phyloP scores from a whole-genome alignment of 2,888 invertebrate species.

The Noctua janthe region DNA sequence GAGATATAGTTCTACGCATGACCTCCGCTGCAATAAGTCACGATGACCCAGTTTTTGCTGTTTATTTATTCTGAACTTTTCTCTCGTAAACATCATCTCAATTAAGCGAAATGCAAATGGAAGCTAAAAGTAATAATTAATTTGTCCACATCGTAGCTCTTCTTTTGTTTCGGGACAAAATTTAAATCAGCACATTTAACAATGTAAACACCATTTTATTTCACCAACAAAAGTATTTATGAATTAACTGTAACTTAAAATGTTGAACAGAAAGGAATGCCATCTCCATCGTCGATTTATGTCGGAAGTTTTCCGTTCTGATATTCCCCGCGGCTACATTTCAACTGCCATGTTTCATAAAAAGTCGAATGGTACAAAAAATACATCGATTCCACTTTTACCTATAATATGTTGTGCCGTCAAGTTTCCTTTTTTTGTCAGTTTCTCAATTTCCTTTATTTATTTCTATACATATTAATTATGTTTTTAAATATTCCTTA shows the following conservation, averaged over 20 bases:
- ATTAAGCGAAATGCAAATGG: slow-evolving; percentile 32
- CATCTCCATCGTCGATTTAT: slow-evolving; percentile 3
- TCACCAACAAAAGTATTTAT: slow-evolving; percentile 21
- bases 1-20: slow-evolving; percentile 9
- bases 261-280: slow-evolving; percentile 16
- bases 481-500: no score
- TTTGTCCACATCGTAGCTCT: neutral
- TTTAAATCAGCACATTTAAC: slow-evolving; percentile 8
- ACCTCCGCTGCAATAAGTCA: slow-evolving; percentile 15
- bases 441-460: no score
- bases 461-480: no score
- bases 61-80: slow-evolving; percentile 12
- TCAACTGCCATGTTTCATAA: slow-evolving; percentile 29
- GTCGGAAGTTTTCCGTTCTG: slow-evolving; percentile 18
- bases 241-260: slow-evolving; percentile 17
- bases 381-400: neutral
- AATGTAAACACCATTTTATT: slow-evolving; percentile 8
- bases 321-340: slow-evolving; percentile 42
- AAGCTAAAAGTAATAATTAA: slow-evolving; percentile 9
- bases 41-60: slow-evolving; percentile 24
- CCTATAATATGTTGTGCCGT: neutral
- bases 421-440: neutral
- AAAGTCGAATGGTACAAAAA: slow-evolving; percentile 13
- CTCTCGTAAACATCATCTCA: slow-evolving; percentile 7
- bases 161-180: slow-evolving; percentile 3